Base-by-base conservation (phyloP, 2,797 vertebrate species). In the Pangasius djambal region DNA sequence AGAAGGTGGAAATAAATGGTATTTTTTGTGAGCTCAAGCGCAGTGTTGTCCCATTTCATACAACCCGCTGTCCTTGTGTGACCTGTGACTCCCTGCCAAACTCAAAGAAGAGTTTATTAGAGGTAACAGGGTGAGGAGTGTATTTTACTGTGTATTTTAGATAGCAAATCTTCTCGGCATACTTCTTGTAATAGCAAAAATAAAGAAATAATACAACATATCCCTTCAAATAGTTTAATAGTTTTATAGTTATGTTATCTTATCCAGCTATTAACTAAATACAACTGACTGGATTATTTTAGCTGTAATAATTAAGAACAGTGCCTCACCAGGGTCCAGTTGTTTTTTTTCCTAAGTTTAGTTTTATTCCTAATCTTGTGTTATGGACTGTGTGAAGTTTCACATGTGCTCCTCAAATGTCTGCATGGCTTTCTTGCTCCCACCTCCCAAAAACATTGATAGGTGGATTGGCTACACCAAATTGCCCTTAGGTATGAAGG, bases 1-100 rank as follows among this genome's bases (percentile, higher is more conserved):
- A 85, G 61, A 37, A 57, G 31, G 48, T 86, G 52, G 67, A 28
- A 86, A 86, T 86, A 86, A 67, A 85, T 85, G 20, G 65, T 85
- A 57, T 72, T 72, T 85, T 55, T 65, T 74, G 48, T 74, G 20
- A 86, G 50, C 31, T 86, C 69, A 57, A 55, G 31, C 12, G 12
- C 67, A 86, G 50, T 74, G 31, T 34, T 86, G 84, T 86, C 67
- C 69, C 69, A n/a, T 86, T 86, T 37, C 34, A 86, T 86, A 86
- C 31, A 40, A 86, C 34, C 20, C 69, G 93, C 94, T 95, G 96
- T 96, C 96, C 95, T 95, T 87, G 88, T 81, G 81, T 96, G 95
- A 96, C 95, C 95, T 61, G 4, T n/a, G 48, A 88, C 83, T 50
- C 57, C 84, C 78, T 94, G 95, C 95, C 96, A 96, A 94, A 93